These are phyloP conservation scores for Chlamydotis undulata DNA, from an alignment of 2,113 vertebrate genomes.

Conservation along the genomic window DNA sequence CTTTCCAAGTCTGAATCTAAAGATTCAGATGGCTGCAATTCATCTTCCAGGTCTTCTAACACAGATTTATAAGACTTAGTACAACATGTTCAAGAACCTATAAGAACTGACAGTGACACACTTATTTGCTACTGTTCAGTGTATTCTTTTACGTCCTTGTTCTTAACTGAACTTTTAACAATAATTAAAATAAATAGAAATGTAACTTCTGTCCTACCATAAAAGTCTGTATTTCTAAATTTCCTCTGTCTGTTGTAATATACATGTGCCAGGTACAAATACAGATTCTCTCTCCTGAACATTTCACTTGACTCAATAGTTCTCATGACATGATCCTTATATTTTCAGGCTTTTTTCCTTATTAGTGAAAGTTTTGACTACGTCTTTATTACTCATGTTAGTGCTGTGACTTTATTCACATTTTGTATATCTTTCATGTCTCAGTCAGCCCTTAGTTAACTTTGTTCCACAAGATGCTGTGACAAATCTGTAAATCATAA, in stretches of 20 bases:
- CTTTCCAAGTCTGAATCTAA: background rate
- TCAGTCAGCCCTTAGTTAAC: background rate
- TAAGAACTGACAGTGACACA: background rate
- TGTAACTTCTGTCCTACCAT: background rate
- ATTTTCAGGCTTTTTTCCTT: background rate
- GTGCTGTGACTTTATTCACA: background rate
- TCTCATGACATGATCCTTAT: rapidly evolving
- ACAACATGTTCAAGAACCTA: background rate
- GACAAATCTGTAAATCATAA: background rate
- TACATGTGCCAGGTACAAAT: background rate
- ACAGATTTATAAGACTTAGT: background rate
- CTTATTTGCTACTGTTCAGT: background rate
- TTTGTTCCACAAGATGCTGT: background rate
- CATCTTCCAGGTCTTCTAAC: background rate
- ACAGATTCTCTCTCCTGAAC: background rate
- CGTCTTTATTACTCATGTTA: rapidly evolving
- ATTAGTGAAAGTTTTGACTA: background rate
- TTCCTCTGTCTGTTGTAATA: background rate
- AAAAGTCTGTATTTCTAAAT: background rate
- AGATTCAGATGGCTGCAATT: background rate
- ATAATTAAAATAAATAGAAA: background rate
- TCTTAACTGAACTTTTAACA: background rate
- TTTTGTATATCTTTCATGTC: background rate
- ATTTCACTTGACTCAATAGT: background rate
- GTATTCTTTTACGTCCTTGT: background rate